A percentile compares a stretch with the other conserved stretches of the same genome.
Evolutionary conservation across 2,888 invertebrate genomes (phyloP).

Genomic region (Trilocha varians): DNA sequence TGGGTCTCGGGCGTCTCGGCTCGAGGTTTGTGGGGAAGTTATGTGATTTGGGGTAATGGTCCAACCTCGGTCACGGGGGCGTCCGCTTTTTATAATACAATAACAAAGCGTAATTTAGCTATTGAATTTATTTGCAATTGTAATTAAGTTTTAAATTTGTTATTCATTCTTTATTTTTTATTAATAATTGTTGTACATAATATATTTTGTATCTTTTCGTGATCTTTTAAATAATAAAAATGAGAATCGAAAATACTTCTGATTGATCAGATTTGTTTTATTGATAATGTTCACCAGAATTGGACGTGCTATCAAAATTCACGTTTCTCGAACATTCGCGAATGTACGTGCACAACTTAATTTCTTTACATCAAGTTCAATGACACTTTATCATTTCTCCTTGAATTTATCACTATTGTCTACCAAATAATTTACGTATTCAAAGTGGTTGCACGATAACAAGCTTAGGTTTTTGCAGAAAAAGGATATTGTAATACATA

Average conservation of each 20-base stretch:
- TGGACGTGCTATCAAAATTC: too few relatives aligned
- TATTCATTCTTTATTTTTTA: too few relatives aligned
- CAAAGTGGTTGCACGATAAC: slow-evolving; percentile 6
- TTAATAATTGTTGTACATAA: too few relatives aligned
- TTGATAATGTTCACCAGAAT: too few relatives aligned
- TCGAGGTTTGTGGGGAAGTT: slow-evolving; percentile 49
- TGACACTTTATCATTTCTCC: slow-evolving; percentile 59
- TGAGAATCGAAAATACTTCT: too few relatives aligned
- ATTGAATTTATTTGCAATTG: neutral
- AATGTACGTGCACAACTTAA: slow-evolving; percentile 11
- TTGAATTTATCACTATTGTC: slow-evolving; percentile 52
- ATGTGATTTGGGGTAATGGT: slow-evolving; percentile 48
- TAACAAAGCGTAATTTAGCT: slow-evolving; percentile 5
- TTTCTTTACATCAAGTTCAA: slow-evolving; percentile 57
- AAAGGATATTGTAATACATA: neutral
- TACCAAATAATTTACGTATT: slow-evolving; percentile 30
- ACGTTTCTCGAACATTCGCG: neutral
- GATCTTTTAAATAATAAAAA: too few relatives aligned
- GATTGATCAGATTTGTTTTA: too few relatives aligned
- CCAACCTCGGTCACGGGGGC: slow-evolving; percentile 37
- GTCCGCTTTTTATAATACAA: slow-evolving; percentile 8
- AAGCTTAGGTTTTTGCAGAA: slow-evolving; percentile 9
- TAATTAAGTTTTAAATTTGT: neutral
- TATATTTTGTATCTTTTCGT: too few relatives aligned
- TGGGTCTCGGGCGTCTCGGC: slow-evolving; percentile 21